Conservation (phyloP, 2,888 invertebrate species). For the Lasiommata megera region DNA sequence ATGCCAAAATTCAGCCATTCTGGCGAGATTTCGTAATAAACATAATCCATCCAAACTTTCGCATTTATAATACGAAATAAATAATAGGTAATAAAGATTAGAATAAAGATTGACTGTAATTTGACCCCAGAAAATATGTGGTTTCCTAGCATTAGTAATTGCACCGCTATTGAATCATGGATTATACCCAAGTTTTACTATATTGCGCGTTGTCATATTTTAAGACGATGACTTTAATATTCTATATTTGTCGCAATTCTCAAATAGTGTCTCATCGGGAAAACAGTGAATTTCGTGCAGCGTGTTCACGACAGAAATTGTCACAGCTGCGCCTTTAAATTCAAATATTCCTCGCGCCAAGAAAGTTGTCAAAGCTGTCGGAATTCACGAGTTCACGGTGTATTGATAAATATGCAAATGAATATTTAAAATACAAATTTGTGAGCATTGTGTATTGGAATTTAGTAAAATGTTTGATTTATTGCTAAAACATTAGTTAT, state of each 20-base stretch:
- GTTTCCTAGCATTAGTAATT: too few species aligned
- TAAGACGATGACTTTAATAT: slow-evolving; percentile 28
- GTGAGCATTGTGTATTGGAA: background rate
- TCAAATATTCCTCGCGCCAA: slow-evolving; percentile 24
- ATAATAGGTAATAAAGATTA: too few species aligned
- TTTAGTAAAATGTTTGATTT: background rate
- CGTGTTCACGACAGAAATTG: slow-evolving; percentile 29
- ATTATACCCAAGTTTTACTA: background rate
- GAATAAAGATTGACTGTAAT: too few species aligned
- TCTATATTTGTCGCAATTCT: slow-evolving; percentile 28
- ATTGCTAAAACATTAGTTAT: too few species aligned
- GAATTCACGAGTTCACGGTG: slow-evolving; percentile 5
- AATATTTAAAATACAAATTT: slow-evolving; percentile 4
- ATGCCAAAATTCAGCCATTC: too few species aligned
- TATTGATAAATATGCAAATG: slow-evolving; percentile 17
- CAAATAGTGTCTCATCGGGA: slow-evolving; percentile 18
- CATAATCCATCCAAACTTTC: too few species aligned
- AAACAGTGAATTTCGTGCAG: slow-evolving; percentile 23
- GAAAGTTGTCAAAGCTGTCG: slow-evolving; percentile 25
- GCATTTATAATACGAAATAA: too few species aligned
- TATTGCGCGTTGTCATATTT: slow-evolving; percentile 12
- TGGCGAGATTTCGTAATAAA: too few species aligned
- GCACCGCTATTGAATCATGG: too few species aligned
- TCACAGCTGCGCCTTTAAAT: slow-evolving; percentile 31
- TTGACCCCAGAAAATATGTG: too few species aligned